Base-by-base conservation (phyloP, 1,140 invertebrate species). In the Anthonomus grandis region DNA sequence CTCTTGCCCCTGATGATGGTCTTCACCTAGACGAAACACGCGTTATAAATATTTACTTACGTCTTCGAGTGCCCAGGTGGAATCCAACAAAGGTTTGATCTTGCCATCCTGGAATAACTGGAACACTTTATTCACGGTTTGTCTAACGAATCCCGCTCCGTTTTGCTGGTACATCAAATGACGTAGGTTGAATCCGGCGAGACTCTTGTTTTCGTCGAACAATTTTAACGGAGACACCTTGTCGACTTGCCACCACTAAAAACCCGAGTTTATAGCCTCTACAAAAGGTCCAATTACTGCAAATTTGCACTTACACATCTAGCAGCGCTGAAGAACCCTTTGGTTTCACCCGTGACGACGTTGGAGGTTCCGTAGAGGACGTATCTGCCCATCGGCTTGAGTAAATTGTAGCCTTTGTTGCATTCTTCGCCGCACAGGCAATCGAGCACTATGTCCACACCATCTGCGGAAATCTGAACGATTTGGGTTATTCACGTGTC, bases 351-450 rank as follows among this genome's bases (percentile, higher is more conserved):
- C 62, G 89, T 90, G 54, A 92, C 86, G 62, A 91, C 83, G 74
- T 90, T 91, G 53, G 89, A 87, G 51, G 89, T 89, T 65, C 89
- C 89, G 76, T 90, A 95, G 21, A 94, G 80, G 63, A 94, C 83
- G 70, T 93, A 93, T 79, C 83, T 86, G 70, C 92, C 92, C 85
- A 94, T 89, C 0, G 91, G 90, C 74, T 91, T 93, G 36, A 95
- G 78, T 15, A 95, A 77, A 27, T 79, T 81, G 66, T 92, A 90
- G 27, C 91, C 90, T 67, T 86, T 83, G 74, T 87, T 89, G 69
- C 88, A 90, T 73, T 95, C 91, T 63, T 94, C 91, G 10, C 91
- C 90, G 71, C 89, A 91, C 36, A 93, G 76, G 71, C 90, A 92
- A 74, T 95, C 91, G 66, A 95, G 74, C 10, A 94, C 87, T 34